These are phyloP conservation scores for Notechis scutatus DNA, from an alignment of 2,113 vertebrate species.

Conservation along the genomic window DNA sequence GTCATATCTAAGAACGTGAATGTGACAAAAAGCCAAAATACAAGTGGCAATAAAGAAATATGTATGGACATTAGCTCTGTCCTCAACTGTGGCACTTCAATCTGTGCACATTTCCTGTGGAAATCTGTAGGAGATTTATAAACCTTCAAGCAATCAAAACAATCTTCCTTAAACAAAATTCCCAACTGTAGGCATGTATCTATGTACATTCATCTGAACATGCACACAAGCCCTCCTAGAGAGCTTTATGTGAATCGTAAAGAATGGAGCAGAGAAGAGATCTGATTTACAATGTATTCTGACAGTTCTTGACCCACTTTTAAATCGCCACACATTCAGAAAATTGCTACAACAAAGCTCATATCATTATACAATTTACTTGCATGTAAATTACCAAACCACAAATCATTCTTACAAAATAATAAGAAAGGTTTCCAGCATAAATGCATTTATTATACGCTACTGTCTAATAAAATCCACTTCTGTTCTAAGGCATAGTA, in stretches of 20 bases:
- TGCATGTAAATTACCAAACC: background rate
- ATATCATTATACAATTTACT: background rate
- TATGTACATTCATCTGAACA: background rate
- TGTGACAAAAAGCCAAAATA: background rate
- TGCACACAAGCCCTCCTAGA: background rate
- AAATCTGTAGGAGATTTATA: background rate
- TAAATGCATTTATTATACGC: background rate
- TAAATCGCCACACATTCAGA: background rate
- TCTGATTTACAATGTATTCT: background rate
- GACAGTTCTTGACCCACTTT: background rate
- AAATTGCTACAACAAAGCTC: background rate
- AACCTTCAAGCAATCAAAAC: too few species aligned
- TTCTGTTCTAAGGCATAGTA: background rate
- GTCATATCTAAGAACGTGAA: background rate
- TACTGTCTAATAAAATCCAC: background rate
- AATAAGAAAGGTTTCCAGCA: background rate
- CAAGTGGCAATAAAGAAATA: background rate
- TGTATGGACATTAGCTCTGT: background rate
- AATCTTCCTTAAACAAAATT: background rate
- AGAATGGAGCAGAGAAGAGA: too few species aligned
- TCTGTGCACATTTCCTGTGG: background rate
- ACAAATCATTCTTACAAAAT: background rate
- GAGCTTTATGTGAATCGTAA: background rate
- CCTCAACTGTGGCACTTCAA: too few species aligned
- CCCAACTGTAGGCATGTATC: background rate